phyloP scores from a whole-genome alignment of 1,140 invertebrate genomes.

The Dryas iulia region DNA sequence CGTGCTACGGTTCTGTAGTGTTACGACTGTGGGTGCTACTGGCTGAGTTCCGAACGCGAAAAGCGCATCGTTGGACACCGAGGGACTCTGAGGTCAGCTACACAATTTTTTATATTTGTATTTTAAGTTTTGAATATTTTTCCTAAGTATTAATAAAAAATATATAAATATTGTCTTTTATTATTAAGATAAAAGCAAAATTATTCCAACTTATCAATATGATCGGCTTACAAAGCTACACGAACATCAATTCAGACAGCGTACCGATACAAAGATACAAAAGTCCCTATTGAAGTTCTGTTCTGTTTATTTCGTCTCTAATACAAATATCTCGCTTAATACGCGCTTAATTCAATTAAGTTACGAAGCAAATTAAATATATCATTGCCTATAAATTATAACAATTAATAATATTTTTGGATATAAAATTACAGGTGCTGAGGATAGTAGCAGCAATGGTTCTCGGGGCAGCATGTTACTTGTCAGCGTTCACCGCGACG shows the following conservation, averaged over 20 bases:
- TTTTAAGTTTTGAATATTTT: slow-evolving; percentile 4
- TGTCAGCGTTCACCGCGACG: slow-evolving; percentile 92
- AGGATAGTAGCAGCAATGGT: slow-evolving; percentile 79
- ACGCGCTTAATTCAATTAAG: no score
- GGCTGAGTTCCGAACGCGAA: slow-evolving; percentile 90
- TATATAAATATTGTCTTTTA: no score
- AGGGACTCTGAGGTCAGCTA: slow-evolving; percentile 72
- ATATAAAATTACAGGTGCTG: slow-evolving; percentile 47
- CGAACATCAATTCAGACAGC: no score
- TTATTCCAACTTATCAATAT: no score
- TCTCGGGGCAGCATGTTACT: slow-evolving; percentile 89
- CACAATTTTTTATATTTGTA: no score
- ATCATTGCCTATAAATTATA: background rate
- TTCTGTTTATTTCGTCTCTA: no score
- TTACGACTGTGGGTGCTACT: slow-evolving; percentile 93
- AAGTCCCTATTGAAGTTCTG: no score
- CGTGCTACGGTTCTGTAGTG: slow-evolving; percentile 94
- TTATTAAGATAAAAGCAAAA: no score
- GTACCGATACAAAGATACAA: no score
- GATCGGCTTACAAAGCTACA: no score
- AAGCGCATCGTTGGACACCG: slow-evolving; percentile 84
- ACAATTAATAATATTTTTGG: background rate
- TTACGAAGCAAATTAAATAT: no score
- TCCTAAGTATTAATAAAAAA: background rate
- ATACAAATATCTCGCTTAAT: no score